Base-by-base conservation (phyloP, 2,797 vertebrate species). In the Eptatretus atami region DNA sequence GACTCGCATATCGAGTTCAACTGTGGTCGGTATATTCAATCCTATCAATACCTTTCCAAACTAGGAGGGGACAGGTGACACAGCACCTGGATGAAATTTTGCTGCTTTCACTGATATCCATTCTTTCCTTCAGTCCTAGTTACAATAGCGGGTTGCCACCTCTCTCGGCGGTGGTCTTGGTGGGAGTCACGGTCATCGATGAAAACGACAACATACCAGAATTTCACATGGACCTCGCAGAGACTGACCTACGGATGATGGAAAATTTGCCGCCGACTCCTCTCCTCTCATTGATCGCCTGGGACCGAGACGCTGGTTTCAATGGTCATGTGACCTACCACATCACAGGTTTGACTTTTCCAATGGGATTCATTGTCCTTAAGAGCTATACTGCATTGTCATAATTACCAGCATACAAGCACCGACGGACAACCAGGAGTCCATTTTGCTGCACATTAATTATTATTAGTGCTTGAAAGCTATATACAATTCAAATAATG, bases 141-240 rank as follows among this genome's bases (percentile, higher is more conserved):
- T 1, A 83, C 73, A 71, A 96, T 1, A 76, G 78, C 1, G 88
- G 90, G 31, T 77, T 78, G 14, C 83, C 86, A 0, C 81, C 88
- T 0, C 81, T 79, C 67, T 77, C 83, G 63, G 75, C 82, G 66
- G 84, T 79, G 72, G 75, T 78, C 15, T 78, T 75, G 0, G 81
- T 93, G 66, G 77, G 70, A 64, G 72, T 96, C 70, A 74, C 71
- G 1, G 78, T 93, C 10, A 72, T 77, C 11, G 90, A 96, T 53
- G 78, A 83, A 68, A 96, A 96, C 60, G 90, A 96, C 76, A 82
- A 88, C 1, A 64, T 75, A 1, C 90, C 88, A 0, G 69, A 67
- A 15, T 85, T 94, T 66, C 82, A 82, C 66, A 82, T 76, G 1
- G 71, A 80, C 13, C 78, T 76, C 64, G 81, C 57, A n/a, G 57